phyloP scores from a whole-genome alignment of 2,113 vertebrate species.

The Enhydra lutris region DNA sequence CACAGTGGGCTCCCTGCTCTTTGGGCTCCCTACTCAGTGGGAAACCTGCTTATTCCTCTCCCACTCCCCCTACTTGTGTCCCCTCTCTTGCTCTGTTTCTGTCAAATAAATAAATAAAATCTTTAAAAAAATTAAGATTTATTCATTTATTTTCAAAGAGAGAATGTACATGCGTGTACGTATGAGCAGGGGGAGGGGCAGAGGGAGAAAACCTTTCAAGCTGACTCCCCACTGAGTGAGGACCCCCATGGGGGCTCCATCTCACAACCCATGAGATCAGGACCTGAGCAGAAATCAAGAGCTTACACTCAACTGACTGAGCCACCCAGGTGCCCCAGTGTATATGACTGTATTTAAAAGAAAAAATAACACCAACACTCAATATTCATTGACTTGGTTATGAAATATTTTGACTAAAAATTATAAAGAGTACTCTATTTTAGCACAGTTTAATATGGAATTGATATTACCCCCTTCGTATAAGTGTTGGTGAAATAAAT shows the following conservation, averaged over 20 bases:
- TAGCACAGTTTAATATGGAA: not conserved
- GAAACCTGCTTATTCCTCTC: too few species aligned
- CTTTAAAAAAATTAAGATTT: not conserved
- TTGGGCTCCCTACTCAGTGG: too few species aligned
- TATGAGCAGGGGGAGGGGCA: not conserved
- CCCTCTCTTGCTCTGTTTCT: too few species aligned
- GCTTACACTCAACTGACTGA: not conserved
- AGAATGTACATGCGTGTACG: not conserved
- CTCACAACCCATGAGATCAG: not conserved
- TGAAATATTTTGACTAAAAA: not conserved
- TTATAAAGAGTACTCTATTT: not conserved
- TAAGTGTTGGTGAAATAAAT: not conserved
- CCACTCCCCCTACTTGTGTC: too few species aligned
- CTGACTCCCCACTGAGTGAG: not conserved
- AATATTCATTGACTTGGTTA: not conserved
- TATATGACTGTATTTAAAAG: not conserved
- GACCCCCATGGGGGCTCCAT: not conserved
- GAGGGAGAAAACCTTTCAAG: not conserved
- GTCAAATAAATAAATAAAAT: too few species aligned
- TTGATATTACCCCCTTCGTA: not conserved
- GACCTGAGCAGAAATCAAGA: not conserved
- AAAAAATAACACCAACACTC: not conserved
- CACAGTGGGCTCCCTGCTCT: too few species aligned
- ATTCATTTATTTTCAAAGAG: not conserved
- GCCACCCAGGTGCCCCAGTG: not conserved